Evolutionary conservation across 2,113 vertebrate genomes (phyloP), one percentile per base, ranked within the genome.

Genomic region (Pagrus major): DNA sequence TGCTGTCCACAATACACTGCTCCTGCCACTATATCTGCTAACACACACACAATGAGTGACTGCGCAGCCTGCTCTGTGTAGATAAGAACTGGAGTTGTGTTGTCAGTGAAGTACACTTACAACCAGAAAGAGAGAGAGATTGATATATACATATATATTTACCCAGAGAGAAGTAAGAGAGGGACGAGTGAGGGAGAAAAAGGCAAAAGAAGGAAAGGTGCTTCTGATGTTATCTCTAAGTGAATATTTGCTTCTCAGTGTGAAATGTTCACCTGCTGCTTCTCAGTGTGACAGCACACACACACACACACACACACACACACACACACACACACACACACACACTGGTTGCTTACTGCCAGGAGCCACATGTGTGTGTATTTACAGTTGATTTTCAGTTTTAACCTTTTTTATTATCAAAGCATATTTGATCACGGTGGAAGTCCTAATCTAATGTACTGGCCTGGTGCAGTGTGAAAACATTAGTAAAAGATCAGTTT

Each of bases 241-340:
- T 83, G 84, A 93, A 86, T 94, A 92, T 94, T 92, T 93, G 92
- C 88, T 89, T 85, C 82, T 87, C 88, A 77, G 85, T 78, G 73
- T 91, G 86, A 90, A 83, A 85, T 81, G 63, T 51, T 60, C 11
- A 0, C 72, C 66, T 75, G 78, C 79, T 69, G 81, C 80, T 68
- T 80, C 80, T 71, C 71, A 59, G 54, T 75, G 79, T 83, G 73
- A 77, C 47, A 61, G 31, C 46, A 39, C 80, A 56, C 49, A 79
- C 65, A 56, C 69, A 64, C 64, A 75, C 65, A 60, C 59, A 39
- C 35, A 33, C 51, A 65, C 65, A 37, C 80, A 55, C 47, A 78
- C 64, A 56, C 69, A 65, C 64, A 76, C 66, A 61, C 60, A 39
- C 35, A 33, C 51, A 65, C 54, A 42, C 33, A 31, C 47, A 65